Conservation (phyloP, 2,113 vertebrate species). For the Ramphastos sulfuratus region DNA sequence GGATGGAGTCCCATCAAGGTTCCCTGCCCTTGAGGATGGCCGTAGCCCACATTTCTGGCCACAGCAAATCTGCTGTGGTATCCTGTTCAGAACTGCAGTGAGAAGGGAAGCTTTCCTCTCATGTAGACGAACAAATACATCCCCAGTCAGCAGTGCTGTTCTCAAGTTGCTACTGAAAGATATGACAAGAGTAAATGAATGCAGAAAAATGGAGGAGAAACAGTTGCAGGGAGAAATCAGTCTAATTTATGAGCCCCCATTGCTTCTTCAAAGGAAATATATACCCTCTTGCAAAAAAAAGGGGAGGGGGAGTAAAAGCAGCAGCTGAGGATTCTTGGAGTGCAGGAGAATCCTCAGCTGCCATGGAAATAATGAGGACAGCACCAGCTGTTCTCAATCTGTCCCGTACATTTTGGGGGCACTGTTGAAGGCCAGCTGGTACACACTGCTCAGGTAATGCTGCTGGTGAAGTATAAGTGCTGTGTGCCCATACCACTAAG, state of each 20-base stretch:
- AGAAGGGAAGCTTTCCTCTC: neutral
- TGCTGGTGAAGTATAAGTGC: neutral
- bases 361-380: conserved; percentile 25
- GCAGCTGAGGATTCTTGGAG: conserved; percentile 59
- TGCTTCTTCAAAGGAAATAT: conserved; percentile 61
- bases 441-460: conserved; percentile 24
- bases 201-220: conserved; percentile 38
- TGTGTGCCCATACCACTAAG: neutral
- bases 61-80: neutral
- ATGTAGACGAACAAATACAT: neutral
- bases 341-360: conserved; percentile 60
- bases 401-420: neutral
- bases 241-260: conserved; percentile 44
- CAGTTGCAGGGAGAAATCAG: neutral
- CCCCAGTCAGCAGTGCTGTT: neutral
- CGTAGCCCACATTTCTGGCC: neutral
- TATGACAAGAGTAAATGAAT: conserved; percentile 10
- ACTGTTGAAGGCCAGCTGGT: neutral
- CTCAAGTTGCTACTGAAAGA: conserved; percentile 23
- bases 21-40: neutral
- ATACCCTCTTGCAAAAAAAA: neutral
- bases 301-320: neutral
- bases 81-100: neutral
- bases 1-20: neutral
- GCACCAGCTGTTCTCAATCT: conserved; percentile 52